phyloP scores from a whole-genome alignment of 2,797 vertebrate species.

The Neoniphon sammara region DNA sequence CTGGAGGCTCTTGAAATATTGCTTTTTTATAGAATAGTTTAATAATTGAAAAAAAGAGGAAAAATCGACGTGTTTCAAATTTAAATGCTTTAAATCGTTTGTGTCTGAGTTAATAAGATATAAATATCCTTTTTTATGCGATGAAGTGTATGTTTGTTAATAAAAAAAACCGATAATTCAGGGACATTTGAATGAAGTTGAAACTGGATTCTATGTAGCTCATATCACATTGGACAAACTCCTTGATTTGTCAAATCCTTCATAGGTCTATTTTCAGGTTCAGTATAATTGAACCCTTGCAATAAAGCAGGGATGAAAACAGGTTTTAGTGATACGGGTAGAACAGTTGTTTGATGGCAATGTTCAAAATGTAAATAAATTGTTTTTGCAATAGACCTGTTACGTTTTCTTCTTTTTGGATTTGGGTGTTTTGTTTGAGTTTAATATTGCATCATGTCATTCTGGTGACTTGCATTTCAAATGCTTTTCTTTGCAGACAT shows the following conservation, averaged over 20 bases:
- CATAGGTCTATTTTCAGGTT: slow-evolving; percentile 38
- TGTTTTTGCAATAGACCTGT: slow-evolving; percentile 69
- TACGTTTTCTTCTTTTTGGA: slow-evolving; percentile 38
- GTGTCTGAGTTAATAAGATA: slow-evolving; percentile 83
- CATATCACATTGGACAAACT: slow-evolving; percentile 42
- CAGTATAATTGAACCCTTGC: slow-evolving; percentile 47
- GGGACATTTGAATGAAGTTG: slow-evolving; percentile 69
- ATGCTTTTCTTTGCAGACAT: background rate
- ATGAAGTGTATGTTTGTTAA: slow-evolving; percentile 80
- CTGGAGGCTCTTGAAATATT: slow-evolving; percentile 85
- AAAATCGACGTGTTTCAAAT: slow-evolving; percentile 76
- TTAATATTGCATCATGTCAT: background rate
- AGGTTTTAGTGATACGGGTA: slow-evolving; percentile 70
- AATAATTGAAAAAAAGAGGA: slow-evolving; percentile 69
- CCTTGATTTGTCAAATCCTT: slow-evolving; percentile 64
- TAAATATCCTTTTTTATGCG: slow-evolving; percentile 83
- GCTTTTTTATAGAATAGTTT: slow-evolving; percentile 85
- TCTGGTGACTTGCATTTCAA: background rate
- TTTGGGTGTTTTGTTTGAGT: background rate
- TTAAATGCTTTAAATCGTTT: slow-evolving; percentile 81
- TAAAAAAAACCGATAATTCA: slow-evolving; percentile 69
- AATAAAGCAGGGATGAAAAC: slow-evolving; percentile 52
- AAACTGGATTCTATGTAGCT: slow-evolving; percentile 47
- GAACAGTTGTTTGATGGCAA: slow-evolving; percentile 73
- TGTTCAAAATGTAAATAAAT: slow-evolving; percentile 84